A percentile compares a stretch with the other conserved stretches of the same genome.
These are phyloP conservation scores for Pseudobourletiella spinata DNA, from an alignment of 1,140 invertebrate species.

Conservation along the genomic window DNA sequence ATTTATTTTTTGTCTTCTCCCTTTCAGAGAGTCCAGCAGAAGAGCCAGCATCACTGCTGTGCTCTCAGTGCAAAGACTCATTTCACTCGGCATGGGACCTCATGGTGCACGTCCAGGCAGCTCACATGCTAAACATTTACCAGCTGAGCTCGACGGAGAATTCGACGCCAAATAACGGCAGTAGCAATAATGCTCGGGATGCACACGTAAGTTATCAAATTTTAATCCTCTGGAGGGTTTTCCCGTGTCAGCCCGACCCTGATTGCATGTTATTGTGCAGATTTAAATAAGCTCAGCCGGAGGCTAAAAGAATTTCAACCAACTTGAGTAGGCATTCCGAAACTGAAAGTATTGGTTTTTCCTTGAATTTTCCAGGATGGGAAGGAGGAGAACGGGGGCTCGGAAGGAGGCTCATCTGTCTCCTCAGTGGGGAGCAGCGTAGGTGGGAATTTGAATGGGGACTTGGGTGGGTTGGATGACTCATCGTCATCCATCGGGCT, in stretches of 20 bases:
- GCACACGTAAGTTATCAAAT: background rate
- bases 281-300: background rate
- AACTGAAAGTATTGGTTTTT: background rate
- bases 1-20: background rate
- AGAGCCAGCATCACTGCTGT: conserved; percentile 52
- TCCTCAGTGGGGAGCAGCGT: background rate
- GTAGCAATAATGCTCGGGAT: background rate
- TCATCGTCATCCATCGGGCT: no score
- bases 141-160: conserved; percentile 48
- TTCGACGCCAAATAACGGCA: background rate
- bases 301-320: background rate
- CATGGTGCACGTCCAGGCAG: conserved; percentile 66
- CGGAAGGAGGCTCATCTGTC: background rate
- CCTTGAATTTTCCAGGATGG: conserved; percentile 5
- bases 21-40: conserved; percentile 36
- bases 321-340: background rate
- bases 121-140: conserved; percentile 73
- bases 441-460: background rate
- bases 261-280: background rate
- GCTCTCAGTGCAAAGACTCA: conserved; percentile 66
- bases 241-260: background rate
- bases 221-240: background rate
- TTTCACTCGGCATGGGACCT: conserved; percentile 67
- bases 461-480: background rate
- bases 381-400: conserved; percentile 5